phyloP scores from a whole-genome alignment of 2,113 vertebrate genomes.

The Neogale vison region DNA sequence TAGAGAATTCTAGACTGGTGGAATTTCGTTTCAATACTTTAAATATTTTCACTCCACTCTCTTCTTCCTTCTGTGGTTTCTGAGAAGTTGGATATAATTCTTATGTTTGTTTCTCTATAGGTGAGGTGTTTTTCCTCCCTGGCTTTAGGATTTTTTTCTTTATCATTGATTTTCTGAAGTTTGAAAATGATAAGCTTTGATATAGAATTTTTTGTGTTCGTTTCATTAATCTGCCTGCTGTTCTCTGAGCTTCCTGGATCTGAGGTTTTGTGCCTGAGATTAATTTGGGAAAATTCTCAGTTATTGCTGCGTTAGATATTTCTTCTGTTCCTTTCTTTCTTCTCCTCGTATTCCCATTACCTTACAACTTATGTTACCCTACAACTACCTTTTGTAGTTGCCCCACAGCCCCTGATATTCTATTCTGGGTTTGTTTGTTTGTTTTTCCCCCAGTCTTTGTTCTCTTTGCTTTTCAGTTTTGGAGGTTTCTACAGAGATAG shows the following conservation, averaged over 20 bases:
- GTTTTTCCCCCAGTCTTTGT: background rate
- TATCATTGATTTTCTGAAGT: background rate
- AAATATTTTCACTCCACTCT: background rate
- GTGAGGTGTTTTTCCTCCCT: background rate
- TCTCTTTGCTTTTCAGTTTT: background rate
- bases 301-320: background rate
- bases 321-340: background rate
- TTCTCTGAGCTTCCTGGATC: background rate
- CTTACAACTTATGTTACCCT: too few relatives aligned
- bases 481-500: background rate
- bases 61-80: background rate
- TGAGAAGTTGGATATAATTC: background rate
- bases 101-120: background rate
- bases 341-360: background rate
- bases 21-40: background rate
- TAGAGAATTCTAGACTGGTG: background rate
- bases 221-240: background rate
- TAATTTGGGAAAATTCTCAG: background rate
- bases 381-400: background rate
- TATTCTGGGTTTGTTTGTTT: background rate
- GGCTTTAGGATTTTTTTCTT: background rate
- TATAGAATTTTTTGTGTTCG: background rate
- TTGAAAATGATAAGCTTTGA: background rate
- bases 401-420: background rate
- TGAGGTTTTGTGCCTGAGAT: background rate